A percentile compares a stretch with the other conserved stretches of the same genome.
Conservation (phyloP, 2,113 vertebrate species). For the Laterallus jamaicensis region DNA sequence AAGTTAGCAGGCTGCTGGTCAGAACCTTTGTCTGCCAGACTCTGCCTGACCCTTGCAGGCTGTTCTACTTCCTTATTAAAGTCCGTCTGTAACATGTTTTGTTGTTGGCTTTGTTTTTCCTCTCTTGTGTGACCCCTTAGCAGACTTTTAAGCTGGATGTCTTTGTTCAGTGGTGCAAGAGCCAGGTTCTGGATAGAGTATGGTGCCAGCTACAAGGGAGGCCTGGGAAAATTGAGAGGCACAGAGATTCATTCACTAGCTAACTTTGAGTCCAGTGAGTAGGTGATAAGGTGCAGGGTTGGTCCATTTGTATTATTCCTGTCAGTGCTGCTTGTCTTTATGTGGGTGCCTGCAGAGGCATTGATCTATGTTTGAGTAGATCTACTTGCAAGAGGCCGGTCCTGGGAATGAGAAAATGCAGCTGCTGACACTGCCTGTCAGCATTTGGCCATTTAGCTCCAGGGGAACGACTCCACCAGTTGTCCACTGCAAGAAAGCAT, state of each 20-base stretch:
- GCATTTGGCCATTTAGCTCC: background rate
- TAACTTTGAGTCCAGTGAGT: background rate
- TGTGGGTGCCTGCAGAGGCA: background rate
- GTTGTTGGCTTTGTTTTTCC: background rate
- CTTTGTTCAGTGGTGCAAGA: background rate
- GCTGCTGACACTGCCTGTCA: fast-evolving
- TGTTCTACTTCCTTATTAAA: background rate
- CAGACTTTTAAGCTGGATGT: background rate
- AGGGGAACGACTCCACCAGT: no score
- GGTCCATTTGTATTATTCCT: background rate
- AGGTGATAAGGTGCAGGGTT: background rate
- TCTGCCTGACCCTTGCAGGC: background rate
- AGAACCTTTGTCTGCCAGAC: background rate
- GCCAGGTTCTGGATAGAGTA: background rate
- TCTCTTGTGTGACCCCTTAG: background rate
- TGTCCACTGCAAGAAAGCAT: background rate
- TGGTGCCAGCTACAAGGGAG: background rate
- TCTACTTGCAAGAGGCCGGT: background rate
- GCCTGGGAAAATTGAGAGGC: background rate
- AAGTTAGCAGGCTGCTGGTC: background rate
- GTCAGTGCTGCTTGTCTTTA: background rate
- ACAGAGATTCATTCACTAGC: background rate
- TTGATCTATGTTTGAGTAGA: background rate
- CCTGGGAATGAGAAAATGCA: background rate
- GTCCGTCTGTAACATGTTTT: background rate